Conservation (phyloP, 2,797 vertebrate genomes). For the Myiotriccus ornatus region DNA sequence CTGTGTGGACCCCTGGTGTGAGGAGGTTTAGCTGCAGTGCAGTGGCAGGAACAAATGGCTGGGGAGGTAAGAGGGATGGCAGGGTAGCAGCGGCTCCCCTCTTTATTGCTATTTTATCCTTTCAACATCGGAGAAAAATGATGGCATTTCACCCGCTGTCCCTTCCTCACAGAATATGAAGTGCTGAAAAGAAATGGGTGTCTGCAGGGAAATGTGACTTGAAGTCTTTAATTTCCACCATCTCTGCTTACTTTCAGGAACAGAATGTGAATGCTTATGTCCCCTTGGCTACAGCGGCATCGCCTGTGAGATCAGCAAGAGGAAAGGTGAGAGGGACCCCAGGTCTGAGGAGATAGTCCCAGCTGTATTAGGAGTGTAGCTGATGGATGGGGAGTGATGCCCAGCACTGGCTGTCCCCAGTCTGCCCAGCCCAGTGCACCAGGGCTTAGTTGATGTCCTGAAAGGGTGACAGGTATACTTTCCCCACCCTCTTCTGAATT, state of each 20-base stretch:
- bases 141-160: neutral
- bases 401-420: neutral
- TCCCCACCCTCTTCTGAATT: neutral
- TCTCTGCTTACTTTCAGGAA: conserved; percentile 73
- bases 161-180: neutral
- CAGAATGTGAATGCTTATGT: conserved; percentile 88
- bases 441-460: neutral
- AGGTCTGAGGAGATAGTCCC: neutral
- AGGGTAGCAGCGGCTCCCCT: neutral
- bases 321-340: conserved; percentile 69
- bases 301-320: conserved; percentile 83
- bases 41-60: neutral
- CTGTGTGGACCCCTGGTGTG: neutral
- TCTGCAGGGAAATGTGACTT: neutral
- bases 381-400: neutral
- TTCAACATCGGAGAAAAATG: neutral
- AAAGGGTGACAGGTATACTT: neutral
- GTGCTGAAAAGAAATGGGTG: neutral
- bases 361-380: neutral
- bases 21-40: neutral
- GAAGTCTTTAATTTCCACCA: neutral
- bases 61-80: neutral
- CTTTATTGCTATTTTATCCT: neutral
- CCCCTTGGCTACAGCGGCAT: conserved; percentile 81
- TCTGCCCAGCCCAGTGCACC: neutral